Evolutionary conservation across 2,888 invertebrate species (phyloP), one percentile per base, ranked within the genome.

Genomic region (Drosophila infuscata): DNA sequence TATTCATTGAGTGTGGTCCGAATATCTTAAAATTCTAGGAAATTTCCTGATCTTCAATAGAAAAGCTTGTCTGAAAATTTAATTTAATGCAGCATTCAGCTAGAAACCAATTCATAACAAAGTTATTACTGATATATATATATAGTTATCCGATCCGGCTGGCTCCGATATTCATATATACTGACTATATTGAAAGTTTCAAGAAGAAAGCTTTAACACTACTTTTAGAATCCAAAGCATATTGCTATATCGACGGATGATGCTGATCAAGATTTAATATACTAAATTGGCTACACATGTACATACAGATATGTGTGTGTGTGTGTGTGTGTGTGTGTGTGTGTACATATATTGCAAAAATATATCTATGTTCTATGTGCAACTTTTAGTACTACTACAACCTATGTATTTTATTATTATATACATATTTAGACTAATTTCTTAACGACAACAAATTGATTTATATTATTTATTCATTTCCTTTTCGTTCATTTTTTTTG

Each of bases 381-480:
- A 73, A 38, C 17, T 66, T 62, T 66, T 54, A 49, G 33, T 29
- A 43, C 15, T n/a, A 51, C 30, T 51, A 57, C 41, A 61, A 63
- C 17, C 61, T 76, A 72, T 72, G 70, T 66, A 70, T 67, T 65
- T 61, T 41, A 61, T 67, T 60, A 56, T 60, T 78, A 74, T 76
- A 70, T 59, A 79, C 68, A 72, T 79, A 63, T 70, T 72, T 67
- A 76, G 64, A 76, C 65, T 79, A 76, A 70, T 76, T 84, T 84
- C 65, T 76, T 75, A 73, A 84, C 71, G 74, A 85, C 76, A 82
- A 74, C 60, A 73, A 81, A 85, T 85, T 85, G 82, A 85, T 84
- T 85, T 85, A 81, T 72, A 62, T 85, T 77, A 73, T 87, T 82
- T 82, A 73, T 88, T 82, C 71, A 70, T 88, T 88, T 86, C 80